Conservation (phyloP, 2,797 vertebrate genomes). For the Schizothorax lantsangensis region DNA sequence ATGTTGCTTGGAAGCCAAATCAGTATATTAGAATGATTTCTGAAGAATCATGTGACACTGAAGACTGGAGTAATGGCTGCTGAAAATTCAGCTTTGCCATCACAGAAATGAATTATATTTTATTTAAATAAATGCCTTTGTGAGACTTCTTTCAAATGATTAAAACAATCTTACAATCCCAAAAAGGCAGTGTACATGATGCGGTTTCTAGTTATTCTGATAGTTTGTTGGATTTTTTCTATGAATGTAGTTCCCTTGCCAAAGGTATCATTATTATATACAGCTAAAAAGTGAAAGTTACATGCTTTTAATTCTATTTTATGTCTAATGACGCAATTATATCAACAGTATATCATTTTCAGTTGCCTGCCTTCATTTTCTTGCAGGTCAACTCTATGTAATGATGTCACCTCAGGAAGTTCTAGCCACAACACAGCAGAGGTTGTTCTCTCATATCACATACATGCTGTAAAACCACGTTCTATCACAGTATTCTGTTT, state of each 20-base stretch:
- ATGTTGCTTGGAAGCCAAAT: background rate
- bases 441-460: constrained; percentile 78
- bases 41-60: background rate
- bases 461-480: constrained; percentile 73
- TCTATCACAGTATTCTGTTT: constrained; percentile 57
- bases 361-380: background rate
- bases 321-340: background rate
- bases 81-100: background rate
- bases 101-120: background rate
- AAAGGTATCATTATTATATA: background rate
- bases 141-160: background rate
- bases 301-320: background rate
- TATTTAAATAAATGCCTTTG: no score
- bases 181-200: background rate
- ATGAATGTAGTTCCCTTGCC: background rate
- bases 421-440: constrained; percentile 85
- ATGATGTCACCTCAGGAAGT: constrained; percentile 98
- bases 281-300: background rate
- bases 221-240: background rate
- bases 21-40: background rate
- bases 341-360: background rate
- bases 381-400: constrained; percentile 90
- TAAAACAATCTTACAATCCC: background rate
- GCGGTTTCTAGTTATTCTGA: background rate
- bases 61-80: background rate